Percentiles rank a stretch among this genome's conserved stretches.
phyloP scores from a whole-genome alignment of 2,113 vertebrate genomes.

The Rallus limicola region DNA sequence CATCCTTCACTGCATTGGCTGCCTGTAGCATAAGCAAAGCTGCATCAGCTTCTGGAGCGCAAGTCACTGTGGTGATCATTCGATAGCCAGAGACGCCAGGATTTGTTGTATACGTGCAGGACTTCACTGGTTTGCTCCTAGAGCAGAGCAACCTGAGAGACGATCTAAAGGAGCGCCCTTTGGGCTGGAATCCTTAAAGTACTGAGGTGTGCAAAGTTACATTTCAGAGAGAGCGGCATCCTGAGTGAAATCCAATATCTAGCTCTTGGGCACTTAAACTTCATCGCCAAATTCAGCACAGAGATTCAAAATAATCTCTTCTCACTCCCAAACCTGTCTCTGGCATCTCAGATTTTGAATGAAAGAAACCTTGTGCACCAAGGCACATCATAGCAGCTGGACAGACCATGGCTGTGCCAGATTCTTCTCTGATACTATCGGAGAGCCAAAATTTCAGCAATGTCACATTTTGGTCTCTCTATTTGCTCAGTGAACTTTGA shows the following conservation, averaged over 20 bases:
- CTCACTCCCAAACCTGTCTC: background rate
- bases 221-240: background rate
- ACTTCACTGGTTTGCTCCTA: background rate
- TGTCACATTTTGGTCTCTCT: background rate
- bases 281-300: background rate
- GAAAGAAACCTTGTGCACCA: background rate
- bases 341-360: background rate
- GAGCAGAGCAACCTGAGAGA: background rate
- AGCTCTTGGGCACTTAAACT: background rate
- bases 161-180: background rate
- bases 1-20: fast-evolving
- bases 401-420: background rate
- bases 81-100: background rate
- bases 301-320: background rate
- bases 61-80: background rate
- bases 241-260: background rate
- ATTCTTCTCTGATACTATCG: background rate
- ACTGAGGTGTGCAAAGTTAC: background rate
- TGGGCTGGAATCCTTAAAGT: background rate
- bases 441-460: background rate
- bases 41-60: background rate
- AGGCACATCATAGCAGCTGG: fast-evolving
- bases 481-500: fast-evolving
- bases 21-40: background rate
- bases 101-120: fast-evolving